phyloP scores from a whole-genome alignment of 2,888 invertebrate genomes.

The Agrotis puta region DNA sequence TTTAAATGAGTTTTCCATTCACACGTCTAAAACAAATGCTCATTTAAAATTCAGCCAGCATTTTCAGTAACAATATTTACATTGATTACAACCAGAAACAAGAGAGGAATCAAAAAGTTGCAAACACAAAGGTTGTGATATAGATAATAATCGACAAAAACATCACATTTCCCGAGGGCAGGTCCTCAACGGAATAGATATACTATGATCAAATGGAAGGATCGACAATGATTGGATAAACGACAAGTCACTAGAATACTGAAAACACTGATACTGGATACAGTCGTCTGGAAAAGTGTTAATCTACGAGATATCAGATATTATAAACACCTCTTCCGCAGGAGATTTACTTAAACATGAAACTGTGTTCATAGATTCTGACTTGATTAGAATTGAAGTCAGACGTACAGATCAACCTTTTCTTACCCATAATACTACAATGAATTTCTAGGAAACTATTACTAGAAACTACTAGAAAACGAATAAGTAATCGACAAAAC shows the following conservation, averaged over 20 bases:
- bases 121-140: constrained; percentile 57
- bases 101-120: constrained; percentile 31
- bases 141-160: constrained; percentile 65
- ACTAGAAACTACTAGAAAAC: too few relatives aligned
- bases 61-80: constrained; percentile 33
- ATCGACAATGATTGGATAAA: constrained; percentile 58
- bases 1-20: constrained; percentile 7
- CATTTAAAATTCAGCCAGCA: constrained; percentile 12
- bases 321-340: not conserved
- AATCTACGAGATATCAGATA: not conserved
- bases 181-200: constrained; percentile 55
- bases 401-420: not conserved
- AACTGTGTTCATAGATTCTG: not conserved
- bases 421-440: not conserved
- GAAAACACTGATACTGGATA: constrained; percentile 41
- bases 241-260: constrained; percentile 51
- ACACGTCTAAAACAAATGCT: not conserved
- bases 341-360: not conserved
- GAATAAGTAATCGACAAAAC: too few relatives aligned
- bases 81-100: constrained; percentile 16
- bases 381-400: not conserved
- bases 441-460: too few relatives aligned
- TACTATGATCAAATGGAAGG: constrained; percentile 49
- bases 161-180: constrained; percentile 64
- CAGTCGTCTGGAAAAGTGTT: constrained; percentile 12